Evolutionary conservation across 1,140 invertebrate genomes (phyloP), one percentile per base, ranked within the genome.

Genomic region (Zaprionus gabonicus): DNA sequence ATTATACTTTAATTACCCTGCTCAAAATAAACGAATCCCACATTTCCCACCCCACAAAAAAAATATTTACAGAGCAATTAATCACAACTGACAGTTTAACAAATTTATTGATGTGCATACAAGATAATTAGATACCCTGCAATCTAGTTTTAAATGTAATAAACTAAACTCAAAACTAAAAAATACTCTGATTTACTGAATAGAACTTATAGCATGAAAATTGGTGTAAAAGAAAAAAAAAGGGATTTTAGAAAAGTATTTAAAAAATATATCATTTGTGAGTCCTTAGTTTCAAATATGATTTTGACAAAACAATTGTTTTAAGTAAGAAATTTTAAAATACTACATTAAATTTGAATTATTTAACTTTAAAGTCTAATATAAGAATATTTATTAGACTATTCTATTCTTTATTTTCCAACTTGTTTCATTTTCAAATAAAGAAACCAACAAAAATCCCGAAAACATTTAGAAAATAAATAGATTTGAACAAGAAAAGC

Each of bases 1-100:
- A 51, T 51, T 51, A 51, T 51, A 13, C 12, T 51, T 51, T 25
- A 51, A 51, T 51, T 51, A 51, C 20, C 46, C 46, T 20, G 46
- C 20, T 12, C 46, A 25, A 23, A 51, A 51, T 51, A 51, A 51
- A 51, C 46, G 20, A 51, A 51, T 51, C 25, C 6, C 12, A 51
- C 10, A 51, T 51, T 51, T 23, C 20, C 46, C 17, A 51, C 9
- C 23, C 17, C 20, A 51, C 46, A 51, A 51, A 23, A 25, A 4
- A 49, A 49, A 49, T 49, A 51, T 25, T 51, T 23, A 49, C 46
- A 49, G 4, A 49, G 10, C 13, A 4, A 25, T 51, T 51, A 51
- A 51, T 51, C 46, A 51, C 9, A 51, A 13, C 46, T 20, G 46
- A 51, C 46, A 51, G 46, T 46, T 6, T n/a, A 17, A 9, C 12